Base-by-base conservation (phyloP, 2,888 invertebrate species). In the Kryphioiulus occultus region DNA sequence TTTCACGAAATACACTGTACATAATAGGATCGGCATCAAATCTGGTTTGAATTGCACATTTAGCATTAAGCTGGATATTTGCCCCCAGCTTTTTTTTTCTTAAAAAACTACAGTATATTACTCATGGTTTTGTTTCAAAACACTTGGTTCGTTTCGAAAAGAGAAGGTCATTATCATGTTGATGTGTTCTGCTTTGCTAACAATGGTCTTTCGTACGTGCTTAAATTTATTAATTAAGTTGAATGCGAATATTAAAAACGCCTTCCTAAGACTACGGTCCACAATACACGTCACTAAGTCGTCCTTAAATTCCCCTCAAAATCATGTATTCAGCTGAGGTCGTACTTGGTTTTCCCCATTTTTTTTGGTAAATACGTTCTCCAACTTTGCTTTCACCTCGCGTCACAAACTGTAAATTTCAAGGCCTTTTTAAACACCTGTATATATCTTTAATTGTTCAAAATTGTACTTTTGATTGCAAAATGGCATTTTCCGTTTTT, bases 181-280 rank as follows among this genome's bases (percentile, higher is more conserved):
- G 47, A n/a, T 59, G 7, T n/a, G 0, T 59, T 59, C n/a, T 59
- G n/a, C n/a, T n/a, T 47, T 10, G 47, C 39, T 7, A 59, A 59
- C 1, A 59, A 19, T 47, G 7, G n/a, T 22, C n/a, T 59, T n/a
- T 2, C 53, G 1, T 59, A n/a, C 53, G 53, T 59, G 53, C 3
- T n/a, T n/a, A n/a, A 59, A 59, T n/a, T 59, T 59, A 59, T 59
- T 59, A 59, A 59, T n/a, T n/a, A 1, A 7, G 53, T n/a, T 59
- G n/a, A 17, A 59, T 59, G 53, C 19, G 53, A n/a, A 59, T n/a
- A n/a, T 1, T 17, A 47, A 17, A 47, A 17, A 47, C 47, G n/a
- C 53, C n/a, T 59, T 59, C 53, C 53, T 59, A n/a, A n/a, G n/a
- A 59, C n/a, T n/a, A 59, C 53, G 19, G 53, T 59, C 53, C 53